These are phyloP conservation scores for Apamea sordens DNA, from an alignment of 2,888 invertebrate species.

Conservation along the genomic window DNA sequence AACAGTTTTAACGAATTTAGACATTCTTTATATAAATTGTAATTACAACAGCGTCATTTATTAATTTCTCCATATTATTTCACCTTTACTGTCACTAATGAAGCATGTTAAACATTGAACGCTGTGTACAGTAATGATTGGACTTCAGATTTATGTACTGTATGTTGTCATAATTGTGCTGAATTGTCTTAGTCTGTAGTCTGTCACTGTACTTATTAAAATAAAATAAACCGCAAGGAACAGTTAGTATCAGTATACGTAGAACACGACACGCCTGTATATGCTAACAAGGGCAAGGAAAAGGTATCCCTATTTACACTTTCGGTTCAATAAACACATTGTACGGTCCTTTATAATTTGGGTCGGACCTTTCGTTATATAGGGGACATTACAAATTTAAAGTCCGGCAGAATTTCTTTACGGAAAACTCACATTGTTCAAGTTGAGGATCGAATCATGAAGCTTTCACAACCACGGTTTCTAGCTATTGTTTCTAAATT, in stretches of 20 bases:
- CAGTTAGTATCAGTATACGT: constrained; percentile 1
- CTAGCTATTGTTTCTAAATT: constrained; percentile 10
- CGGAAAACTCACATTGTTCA: constrained; percentile 27
- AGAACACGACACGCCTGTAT: not conserved
- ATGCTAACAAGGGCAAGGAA: constrained; percentile 45
- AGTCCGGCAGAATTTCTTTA: constrained; percentile 28
- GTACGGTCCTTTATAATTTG: constrained; percentile 52
- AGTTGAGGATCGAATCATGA: constrained; percentile 15
- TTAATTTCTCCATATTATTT: too few species aligned
- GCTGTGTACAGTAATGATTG: too few species aligned
- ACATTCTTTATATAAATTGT: too few species aligned
- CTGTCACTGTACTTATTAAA: too few species aligned
- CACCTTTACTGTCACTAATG: too few species aligned
- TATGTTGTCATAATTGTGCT: too few species aligned
- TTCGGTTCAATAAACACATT: constrained; percentile 57
- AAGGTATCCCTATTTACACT: constrained; percentile 55
- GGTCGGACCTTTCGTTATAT: constrained; percentile 51
- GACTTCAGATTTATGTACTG: too few species aligned
- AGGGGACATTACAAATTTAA: constrained; percentile 52
- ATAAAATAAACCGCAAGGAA: not conserved
- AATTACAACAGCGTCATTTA: too few species aligned
- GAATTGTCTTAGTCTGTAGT: too few species aligned
- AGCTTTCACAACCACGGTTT: not conserved
- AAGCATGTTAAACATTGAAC: too few species aligned
- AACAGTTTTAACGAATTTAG: too few species aligned